Evolutionary conservation across 2,797 vertebrate genomes (phyloP).

Genomic region (Rhynchonycteris naso): DNA sequence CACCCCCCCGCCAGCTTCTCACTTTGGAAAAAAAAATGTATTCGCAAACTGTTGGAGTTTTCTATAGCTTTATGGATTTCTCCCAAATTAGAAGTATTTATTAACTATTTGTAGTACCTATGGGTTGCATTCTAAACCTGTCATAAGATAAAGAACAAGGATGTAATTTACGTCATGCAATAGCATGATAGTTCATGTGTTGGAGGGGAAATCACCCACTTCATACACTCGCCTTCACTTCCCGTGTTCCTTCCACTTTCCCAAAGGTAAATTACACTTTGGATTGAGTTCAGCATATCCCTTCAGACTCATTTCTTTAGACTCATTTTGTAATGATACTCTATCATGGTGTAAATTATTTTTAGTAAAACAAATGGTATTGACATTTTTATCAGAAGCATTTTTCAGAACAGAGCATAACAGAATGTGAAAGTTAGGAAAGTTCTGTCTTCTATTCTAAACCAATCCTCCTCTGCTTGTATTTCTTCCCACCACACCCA

Average conservation of each 20-base stretch:
- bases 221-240: not conserved
- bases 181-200: not conserved
- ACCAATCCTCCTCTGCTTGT: not conserved
- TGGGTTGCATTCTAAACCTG: not conserved
- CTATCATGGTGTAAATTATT: not conserved
- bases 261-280: not conserved
- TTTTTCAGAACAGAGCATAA: not conserved
- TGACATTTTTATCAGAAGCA: not conserved
- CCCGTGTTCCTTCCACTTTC: not conserved
- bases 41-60: not conserved
- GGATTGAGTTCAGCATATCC: not conserved
- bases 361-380: not conserved
- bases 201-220: not conserved
- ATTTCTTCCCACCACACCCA: not conserved
- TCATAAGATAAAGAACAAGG: not conserved
- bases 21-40: too few species aligned
- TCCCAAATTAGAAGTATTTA: not conserved
- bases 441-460: not conserved
- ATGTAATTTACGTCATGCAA: not conserved
- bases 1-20: too few species aligned
- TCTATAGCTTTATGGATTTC: not conserved
- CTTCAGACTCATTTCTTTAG: not conserved
- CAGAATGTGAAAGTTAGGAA: not conserved
- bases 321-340: not conserved
- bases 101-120: not conserved